Percentiles rank a stretch among this genome's conserved stretches.
These are phyloP conservation scores for Polyommatus iphigenia DNA, from an alignment of 2,888 invertebrate genomes.

Conservation along the genomic window DNA sequence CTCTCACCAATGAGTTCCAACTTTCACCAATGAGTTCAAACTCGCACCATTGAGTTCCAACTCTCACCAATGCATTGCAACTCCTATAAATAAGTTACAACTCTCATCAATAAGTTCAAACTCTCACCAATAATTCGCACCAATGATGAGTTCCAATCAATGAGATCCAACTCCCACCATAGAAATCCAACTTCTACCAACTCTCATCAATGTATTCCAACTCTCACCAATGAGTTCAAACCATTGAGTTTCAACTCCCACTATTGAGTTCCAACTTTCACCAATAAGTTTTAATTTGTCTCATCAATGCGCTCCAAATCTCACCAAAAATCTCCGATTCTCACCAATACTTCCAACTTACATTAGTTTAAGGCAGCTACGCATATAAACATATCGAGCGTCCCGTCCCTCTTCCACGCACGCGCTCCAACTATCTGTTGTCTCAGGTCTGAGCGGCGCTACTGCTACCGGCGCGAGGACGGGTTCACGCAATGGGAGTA, in stretches of 20 bases:
- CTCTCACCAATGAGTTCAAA: background rate
- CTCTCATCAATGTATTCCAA: too few species aligned
- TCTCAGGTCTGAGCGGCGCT: slow-evolving; percentile 80
- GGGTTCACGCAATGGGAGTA: slow-evolving; percentile 82
- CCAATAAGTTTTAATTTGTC: background rate
- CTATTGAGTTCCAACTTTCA: background rate
- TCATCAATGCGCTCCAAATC: background rate
- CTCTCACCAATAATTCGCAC: too few species aligned
- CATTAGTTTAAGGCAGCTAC: slow-evolving; percentile 17
- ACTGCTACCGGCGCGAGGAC: slow-evolving; percentile 81
- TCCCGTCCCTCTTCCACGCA: background rate
- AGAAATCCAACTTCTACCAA: too few species aligned
- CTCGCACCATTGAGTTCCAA: background rate
- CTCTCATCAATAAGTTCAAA: too few species aligned
- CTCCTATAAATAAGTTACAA: too few species aligned
- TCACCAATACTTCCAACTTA: background rate
- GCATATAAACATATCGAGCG: slow-evolving; percentile 1
- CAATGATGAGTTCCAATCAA: too few species aligned
- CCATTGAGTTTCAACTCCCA: background rate
- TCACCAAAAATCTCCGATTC: background rate
- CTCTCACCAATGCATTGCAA: background rate
- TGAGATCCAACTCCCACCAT: too few species aligned
- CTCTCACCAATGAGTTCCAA: background rate
- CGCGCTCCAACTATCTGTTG: slow-evolving; percentile 44
- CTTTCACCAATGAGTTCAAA: background rate